These are phyloP conservation scores for Catharus minimus DNA, from an alignment of 2,113 vertebrate species.

Conservation along the genomic window DNA sequence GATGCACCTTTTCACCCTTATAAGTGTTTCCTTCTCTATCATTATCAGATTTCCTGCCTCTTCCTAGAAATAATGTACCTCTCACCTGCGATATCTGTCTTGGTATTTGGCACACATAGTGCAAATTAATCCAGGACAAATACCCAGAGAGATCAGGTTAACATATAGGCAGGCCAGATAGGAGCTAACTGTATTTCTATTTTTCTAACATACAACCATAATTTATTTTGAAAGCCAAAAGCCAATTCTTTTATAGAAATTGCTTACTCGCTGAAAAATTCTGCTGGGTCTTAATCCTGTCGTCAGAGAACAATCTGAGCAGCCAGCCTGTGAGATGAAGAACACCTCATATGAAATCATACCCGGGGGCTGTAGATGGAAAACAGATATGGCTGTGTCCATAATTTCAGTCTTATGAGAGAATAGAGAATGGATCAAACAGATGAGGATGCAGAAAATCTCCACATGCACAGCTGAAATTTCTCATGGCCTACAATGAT, in stretches of 20 bases:
- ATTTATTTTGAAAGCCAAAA: constrained; percentile 41
- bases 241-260: neutral
- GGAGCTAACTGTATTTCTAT: neutral
- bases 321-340: neutral
- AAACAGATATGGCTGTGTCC: neutral
- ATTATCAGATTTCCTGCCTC: neutral
- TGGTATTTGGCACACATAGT: neutral
- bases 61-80: neutral
- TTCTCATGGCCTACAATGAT: neutral
- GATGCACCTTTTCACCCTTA: neutral
- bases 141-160: neutral
- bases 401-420: neutral
- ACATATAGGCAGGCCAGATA: neutral
- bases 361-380: neutral
- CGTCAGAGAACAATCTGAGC: constrained; percentile 14
- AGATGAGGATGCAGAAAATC: neutral
- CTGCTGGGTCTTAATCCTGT: neutral
- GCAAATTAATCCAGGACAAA: neutral
- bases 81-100: neutral
- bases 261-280: neutral
- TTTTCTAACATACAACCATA: neutral
- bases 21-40: neutral
- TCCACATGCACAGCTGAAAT: neutral
- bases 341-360: neutral
- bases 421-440: neutral